Conservation (phyloP, 2,888 invertebrate genomes). For the Aethes cnicana region DNA sequence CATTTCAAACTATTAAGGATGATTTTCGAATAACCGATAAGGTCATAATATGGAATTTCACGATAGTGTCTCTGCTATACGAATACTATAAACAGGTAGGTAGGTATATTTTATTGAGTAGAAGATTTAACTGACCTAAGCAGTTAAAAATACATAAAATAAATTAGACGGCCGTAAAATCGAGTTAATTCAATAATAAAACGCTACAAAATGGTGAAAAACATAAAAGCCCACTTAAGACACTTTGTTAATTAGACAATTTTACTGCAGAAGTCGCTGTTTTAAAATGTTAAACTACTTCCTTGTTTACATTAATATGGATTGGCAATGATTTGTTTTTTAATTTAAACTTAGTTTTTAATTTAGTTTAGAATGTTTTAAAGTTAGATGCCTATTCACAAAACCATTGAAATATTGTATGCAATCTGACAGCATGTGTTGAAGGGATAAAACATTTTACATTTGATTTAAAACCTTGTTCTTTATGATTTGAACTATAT, state of each 20-base stretch:
- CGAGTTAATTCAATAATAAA: conserved; percentile 11
- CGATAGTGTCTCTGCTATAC: too few species aligned
- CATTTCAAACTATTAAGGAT: too few species aligned
- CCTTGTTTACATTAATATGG: neutral
- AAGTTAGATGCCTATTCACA: too few species aligned
- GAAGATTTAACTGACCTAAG: neutral
- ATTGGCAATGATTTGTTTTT: neutral
- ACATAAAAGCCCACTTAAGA: conserved; percentile 19
- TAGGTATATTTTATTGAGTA: neutral
- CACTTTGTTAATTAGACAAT: conserved; percentile 3
- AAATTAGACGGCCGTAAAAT: conserved; percentile 14
- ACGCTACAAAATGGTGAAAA: conserved; percentile 3
- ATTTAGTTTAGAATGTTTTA: too few species aligned
- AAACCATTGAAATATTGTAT: too few species aligned
- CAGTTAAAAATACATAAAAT: conserved; percentile 22
- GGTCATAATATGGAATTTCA: too few species aligned
- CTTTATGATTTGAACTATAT: too few species aligned
- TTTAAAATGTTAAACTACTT: neutral
- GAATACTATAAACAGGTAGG: neutral
- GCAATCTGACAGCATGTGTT: too few species aligned
- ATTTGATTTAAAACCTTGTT: too few species aligned
- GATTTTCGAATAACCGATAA: too few species aligned
- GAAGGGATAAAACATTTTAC: too few species aligned
- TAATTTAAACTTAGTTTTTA: too few species aligned
- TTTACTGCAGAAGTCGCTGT: conserved; percentile 14